Evolutionary conservation across 2,888 invertebrate genomes (phyloP), one percentile per base, ranked within the genome.

Genomic region (Parthenolecanium corni): DNA sequence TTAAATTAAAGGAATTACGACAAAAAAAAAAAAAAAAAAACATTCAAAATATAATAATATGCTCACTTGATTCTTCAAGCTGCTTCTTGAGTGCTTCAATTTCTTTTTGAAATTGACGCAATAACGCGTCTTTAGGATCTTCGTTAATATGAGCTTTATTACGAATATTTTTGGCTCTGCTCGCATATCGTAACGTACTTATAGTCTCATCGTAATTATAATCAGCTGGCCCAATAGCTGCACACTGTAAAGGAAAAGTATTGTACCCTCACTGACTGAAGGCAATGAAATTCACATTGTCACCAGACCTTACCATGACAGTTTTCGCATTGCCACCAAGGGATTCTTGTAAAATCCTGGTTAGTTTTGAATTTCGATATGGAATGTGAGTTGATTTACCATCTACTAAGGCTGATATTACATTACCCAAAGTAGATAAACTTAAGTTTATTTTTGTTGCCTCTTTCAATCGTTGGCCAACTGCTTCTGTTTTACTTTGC

Each of bases 381-480:
- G 98, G 98, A 69, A 99, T 91, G 74, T 98, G 96, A 0, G 89
- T 89, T 69, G 89, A 89, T 76, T 95, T 96, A 49, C 95, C 94
- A 76, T 98, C 97, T 2, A 96, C 96, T 66, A 98, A 77, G 1
- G 98, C 95, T 3, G 96, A 95, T 69, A 99, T 98, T 2, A 98
- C 98, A 76, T 97, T 97, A 24, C 97, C 97, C 62, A 98, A 77
- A 0, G 95, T 96, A 0, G 97, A 96, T 0, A 98, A 80, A 0
- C 97, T 97, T 66, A 96, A 81, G 78, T 97, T 97, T 68, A 98
- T 98, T 76, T 96, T 97, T 0, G 94, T 93, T 0, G 97, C 96
- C 75, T 98, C 97, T 71, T 94, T 89, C 61, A 97, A 77, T 1
- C 96, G 80, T 67, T 92, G 84, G 25, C 97, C 93, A 31, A 87